Percentiles rank a stretch among this genome's conserved stretches.
Conservation (phyloP, 2,113 vertebrate species). For the Drymodes brunneopygia region DNA sequence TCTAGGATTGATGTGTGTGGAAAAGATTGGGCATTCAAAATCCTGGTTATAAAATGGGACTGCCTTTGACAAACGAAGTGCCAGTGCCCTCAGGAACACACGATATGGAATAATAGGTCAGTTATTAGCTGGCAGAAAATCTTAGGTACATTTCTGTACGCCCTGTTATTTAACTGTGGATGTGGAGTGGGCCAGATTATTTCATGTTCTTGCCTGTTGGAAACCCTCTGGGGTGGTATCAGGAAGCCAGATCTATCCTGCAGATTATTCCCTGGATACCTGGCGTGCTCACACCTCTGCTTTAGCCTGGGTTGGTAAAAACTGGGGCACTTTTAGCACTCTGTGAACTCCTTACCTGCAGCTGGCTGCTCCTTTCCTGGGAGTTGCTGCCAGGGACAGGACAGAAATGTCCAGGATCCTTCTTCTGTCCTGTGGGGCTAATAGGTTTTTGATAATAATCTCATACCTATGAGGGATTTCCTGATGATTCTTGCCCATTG, state of each 20-base stretch:
- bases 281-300: background rate
- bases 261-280: background rate
- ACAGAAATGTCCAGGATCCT: background rate
- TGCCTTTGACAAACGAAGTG: background rate
- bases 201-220: background rate
- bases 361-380: background rate
- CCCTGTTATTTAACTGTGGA: background rate
- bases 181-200: background rate
- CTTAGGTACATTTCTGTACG: background rate
- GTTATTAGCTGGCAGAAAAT: conserved; percentile 15
- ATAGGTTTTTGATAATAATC: background rate
- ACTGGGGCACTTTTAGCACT: background rate
- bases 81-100: background rate
- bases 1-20: background rate
- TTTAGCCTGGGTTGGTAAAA: background rate
- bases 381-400: background rate
- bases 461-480: background rate
- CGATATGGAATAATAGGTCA: background rate
- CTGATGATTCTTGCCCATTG: background rate
- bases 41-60: background rate
- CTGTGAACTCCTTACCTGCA: background rate
- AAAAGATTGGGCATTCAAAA: background rate
- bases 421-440: background rate
- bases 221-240: background rate
- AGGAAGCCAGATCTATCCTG: background rate